Evolutionary conservation across 2,113 vertebrate species (phyloP), one percentile per base, ranked within the genome.

Genomic region (Cathartes aura): DNA sequence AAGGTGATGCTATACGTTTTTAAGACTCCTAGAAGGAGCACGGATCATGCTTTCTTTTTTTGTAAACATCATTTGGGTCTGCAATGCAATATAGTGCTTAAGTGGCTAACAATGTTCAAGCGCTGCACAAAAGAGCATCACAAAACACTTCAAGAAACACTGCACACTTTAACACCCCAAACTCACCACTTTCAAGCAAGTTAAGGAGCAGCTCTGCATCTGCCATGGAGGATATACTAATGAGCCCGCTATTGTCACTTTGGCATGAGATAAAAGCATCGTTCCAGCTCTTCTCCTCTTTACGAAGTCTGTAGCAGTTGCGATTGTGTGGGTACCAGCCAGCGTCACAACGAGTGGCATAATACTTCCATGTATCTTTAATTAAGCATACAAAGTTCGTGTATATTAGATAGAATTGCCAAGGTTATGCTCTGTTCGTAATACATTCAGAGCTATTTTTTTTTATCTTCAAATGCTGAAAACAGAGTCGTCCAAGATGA

Each of bases 281-380:
- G 0, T 97, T 96, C 99, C 99, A 99, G 96, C 89, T 98, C 83
- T 97, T 97, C 67, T 96, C 96, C 95, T 99, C 98, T 47, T 96
- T 92, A 83, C 98, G 95, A 70, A 99, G 97, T 74, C 87, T 97
- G 98, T 99, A 99, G 98, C 99, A 99, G 93, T 98, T 98, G 74
- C 93, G 96, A 82, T 98, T 99, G 92, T 99, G 98, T 38, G 99
- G 98, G 97, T 98, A 97, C 99, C 99, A 99, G 56, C 97, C 99
- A 64, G 97, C 4, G 1, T 98, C 98, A 97, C 99, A 99, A 73
- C 94, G 94, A 5, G 99, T 99, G 53, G 94, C 89, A 63, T 98
- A 93, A 62, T 99, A 99, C 95, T 98, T 99, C 99, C 99, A 99
- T 22, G 97, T 97, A 89, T 98, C 99, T 98, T 90, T 40, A 97